phyloP scores from a whole-genome alignment of 2,113 vertebrate genomes.

The Pyrgilauda ruficollis region DNA sequence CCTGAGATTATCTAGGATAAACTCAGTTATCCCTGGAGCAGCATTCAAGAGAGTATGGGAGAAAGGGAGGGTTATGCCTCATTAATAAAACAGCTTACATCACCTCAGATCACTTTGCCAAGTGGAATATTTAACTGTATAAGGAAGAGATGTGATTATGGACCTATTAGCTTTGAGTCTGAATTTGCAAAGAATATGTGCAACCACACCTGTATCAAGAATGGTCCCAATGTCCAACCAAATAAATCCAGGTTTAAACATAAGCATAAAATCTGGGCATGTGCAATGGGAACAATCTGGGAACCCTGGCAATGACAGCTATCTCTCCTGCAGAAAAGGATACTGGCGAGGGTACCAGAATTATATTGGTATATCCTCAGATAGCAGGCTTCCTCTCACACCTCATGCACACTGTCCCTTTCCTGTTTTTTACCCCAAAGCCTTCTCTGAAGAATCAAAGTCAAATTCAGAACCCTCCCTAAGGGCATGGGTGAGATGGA shows the following conservation, averaged over 20 bases:
- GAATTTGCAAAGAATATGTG: background rate
- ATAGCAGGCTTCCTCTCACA: background rate
- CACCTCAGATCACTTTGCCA: background rate
- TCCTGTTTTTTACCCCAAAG: background rate
- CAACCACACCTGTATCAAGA: background rate
- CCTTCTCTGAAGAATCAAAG: background rate
- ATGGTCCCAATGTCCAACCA: background rate
- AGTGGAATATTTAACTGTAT: background rate
- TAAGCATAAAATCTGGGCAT: background rate
- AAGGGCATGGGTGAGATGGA: background rate
- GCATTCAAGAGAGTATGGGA: background rate
- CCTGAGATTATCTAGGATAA: conserved; percentile 18
- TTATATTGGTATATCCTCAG: background rate
- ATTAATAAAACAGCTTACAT: background rate
- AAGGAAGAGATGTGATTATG: background rate
- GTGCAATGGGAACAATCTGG: background rate
- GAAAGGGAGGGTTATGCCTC: background rate
- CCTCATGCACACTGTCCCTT: background rate
- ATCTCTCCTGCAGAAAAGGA: background rate
- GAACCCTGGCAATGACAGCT: background rate
- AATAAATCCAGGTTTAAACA: background rate
- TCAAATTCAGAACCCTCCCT: background rate
- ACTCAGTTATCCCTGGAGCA: background rate
- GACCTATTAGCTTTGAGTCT: background rate
- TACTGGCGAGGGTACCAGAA: background rate